Evolutionary conservation across 2,888 invertebrate genomes (phyloP).

Genomic region (Colletes collaris): DNA sequence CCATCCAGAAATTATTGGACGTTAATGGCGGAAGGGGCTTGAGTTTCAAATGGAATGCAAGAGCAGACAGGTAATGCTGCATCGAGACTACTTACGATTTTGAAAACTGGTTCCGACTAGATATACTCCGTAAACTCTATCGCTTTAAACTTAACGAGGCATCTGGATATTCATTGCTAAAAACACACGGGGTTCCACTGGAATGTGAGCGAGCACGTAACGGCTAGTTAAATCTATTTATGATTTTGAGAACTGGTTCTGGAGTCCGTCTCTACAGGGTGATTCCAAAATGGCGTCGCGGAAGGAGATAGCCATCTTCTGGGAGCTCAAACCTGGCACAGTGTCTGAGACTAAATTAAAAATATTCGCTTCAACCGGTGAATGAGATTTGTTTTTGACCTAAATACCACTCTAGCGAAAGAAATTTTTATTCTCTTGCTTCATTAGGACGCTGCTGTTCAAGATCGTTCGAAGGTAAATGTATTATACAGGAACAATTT

Average conservation of each 20-base stretch:
- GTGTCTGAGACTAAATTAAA: too few species aligned
- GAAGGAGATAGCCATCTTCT: too few species aligned
- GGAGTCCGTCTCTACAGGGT: neutral
- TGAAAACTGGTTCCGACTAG: constrained; percentile 34
- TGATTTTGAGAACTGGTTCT: constrained; percentile 11
- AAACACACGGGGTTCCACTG: neutral
- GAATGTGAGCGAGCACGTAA: constrained; percentile 4
- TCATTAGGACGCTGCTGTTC: too few species aligned
- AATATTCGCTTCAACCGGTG: too few species aligned
- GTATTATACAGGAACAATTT: too few species aligned
- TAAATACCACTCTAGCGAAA: too few species aligned
- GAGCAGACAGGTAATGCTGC: constrained; percentile 13
- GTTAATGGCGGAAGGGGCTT: constrained; percentile 28
- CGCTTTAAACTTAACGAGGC: constrained; percentile 12
- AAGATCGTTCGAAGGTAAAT: too few species aligned
- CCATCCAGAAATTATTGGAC: constrained; percentile 7
- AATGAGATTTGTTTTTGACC: too few species aligned
- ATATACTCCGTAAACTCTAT: neutral
- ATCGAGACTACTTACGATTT: constrained; percentile 34
- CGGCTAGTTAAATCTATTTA: constrained; percentile 5
- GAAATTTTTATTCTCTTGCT: too few species aligned
- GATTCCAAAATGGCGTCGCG: neutral
- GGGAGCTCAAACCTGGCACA: too few species aligned
- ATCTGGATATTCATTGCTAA: constrained; percentile 10
- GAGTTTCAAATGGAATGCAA: constrained; percentile 35